Percentiles rank a stretch among this genome's conserved stretches.
Evolutionary conservation across 2,113 vertebrate species (phyloP).

Genomic region (Nesogale talazaci): DNA sequence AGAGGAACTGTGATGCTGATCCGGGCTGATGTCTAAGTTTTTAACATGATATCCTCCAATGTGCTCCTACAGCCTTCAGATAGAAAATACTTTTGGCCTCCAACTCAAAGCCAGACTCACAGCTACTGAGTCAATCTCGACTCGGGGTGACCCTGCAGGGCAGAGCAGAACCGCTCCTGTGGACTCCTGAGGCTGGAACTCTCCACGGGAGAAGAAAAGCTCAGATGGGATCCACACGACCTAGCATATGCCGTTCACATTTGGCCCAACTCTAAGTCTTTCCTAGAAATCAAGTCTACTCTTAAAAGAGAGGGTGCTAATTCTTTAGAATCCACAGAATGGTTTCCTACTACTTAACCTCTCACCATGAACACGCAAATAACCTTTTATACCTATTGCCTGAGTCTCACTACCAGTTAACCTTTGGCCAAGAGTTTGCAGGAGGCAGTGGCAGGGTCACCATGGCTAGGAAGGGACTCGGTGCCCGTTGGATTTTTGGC

Average conservation of each 20-base stretch:
- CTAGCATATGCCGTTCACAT: not conserved
- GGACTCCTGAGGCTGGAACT: too few species aligned
- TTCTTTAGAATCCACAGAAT: constrained; percentile 9
- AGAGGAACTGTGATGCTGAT: constrained; percentile 54
- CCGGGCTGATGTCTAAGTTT: constrained; percentile 37
- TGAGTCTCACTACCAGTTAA: constrained; percentile 50
- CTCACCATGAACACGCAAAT: constrained; percentile 25
- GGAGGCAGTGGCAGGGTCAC: not conserved
- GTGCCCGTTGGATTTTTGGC: too few species aligned
- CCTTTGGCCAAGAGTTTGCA: constrained; percentile 28
- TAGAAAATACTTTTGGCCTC: not conserved
- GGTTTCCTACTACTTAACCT: constrained; percentile 39
- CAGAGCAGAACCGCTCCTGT: too few species aligned
- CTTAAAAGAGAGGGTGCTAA: not conserved
- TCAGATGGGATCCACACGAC: too few species aligned
- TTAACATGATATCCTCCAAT: not conserved
- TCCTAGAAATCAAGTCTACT: not conserved
- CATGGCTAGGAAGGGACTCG: too few species aligned
- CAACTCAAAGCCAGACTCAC: too few species aligned
- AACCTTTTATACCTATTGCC: not conserved
- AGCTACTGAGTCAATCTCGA: too few species aligned
- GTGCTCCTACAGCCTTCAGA: not conserved
- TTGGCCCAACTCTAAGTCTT: constrained; percentile 17
- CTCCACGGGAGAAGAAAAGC: too few species aligned
- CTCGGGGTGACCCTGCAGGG: too few species aligned